phyloP scores from a whole-genome alignment of 2,888 invertebrate genomes.

The Melipona beecheii region DNA sequence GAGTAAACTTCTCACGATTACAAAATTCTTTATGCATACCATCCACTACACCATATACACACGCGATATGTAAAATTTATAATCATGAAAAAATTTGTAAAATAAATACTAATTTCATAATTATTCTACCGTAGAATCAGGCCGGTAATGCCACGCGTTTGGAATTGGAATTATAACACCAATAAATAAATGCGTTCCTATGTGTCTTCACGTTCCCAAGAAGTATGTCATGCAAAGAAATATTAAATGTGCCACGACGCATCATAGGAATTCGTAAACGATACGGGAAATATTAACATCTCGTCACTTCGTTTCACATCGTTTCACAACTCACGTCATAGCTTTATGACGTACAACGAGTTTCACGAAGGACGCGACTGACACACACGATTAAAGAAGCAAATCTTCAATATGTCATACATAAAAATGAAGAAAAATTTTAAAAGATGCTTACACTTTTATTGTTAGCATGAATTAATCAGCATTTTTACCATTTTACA shows the following conservation, averaged over 20 bases:
- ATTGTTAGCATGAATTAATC: not conserved
- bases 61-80: not conserved
- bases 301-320: not conserved
- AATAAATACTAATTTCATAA: slow-evolving; percentile 21
- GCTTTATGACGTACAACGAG: slow-evolving; percentile 40
- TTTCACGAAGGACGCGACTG: slow-evolving; percentile 48
- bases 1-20: not conserved
- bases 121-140: slow-evolving; percentile 45
- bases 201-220: not conserved
- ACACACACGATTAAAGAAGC: slow-evolving; percentile 4
- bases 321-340: slow-evolving; percentile 52
- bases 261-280: not conserved
- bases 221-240: not conserved
- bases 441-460: not conserved
- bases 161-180: slow-evolving; percentile 22
- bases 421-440: not conserved
- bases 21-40: not conserved
- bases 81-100: slow-evolving; percentile 2
- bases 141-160: slow-evolving; percentile 34
- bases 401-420: slow-evolving; percentile 26
- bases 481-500: not conserved
- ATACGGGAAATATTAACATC: slow-evolving; percentile 13
- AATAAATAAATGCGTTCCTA: not conserved
- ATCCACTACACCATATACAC: not conserved
- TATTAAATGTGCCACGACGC: not conserved